Percentiles rank a stretch among this genome's conserved stretches.
These are phyloP conservation scores for Artibeus jamaicensis DNA, from an alignment of 2,797 vertebrate species.

Conservation along the genomic window DNA sequence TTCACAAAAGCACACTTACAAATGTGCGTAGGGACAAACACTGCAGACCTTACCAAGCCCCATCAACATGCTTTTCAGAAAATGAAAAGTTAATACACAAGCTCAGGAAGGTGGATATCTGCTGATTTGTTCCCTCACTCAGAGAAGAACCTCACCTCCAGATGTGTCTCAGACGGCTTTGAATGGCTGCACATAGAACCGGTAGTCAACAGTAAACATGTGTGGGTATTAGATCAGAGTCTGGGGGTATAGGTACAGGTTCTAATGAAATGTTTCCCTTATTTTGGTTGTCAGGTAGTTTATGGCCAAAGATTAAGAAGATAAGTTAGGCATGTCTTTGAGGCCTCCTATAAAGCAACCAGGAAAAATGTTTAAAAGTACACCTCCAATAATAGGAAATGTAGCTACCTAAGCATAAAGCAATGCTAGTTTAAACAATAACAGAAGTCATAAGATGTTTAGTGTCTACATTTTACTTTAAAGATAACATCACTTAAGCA, in stretches of 20 bases:
- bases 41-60: rapidly evolving
- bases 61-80: background rate
- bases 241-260: too few relatives aligned
- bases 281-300: background rate
- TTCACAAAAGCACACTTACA: background rate
- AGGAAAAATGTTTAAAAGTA: background rate
- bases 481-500: background rate
- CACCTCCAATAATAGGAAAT: background rate
- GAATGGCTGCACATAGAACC: too few relatives aligned
- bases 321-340: background rate
- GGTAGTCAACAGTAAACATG: too few relatives aligned
- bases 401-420: background rate
- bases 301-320: background rate
- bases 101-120: rapidly evolving
- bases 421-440: background rate
- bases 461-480: background rate
- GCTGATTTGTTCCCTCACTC: too few relatives aligned
- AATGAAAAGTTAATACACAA: background rate
- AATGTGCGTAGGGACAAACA: background rate
- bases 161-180: background rate
- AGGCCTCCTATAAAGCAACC: background rate
- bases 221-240: background rate
- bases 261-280: background rate
- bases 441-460: background rate
- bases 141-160: background rate